Conservation (phyloP, 2,113 vertebrate genomes). For the Vireo altiloquus region DNA sequence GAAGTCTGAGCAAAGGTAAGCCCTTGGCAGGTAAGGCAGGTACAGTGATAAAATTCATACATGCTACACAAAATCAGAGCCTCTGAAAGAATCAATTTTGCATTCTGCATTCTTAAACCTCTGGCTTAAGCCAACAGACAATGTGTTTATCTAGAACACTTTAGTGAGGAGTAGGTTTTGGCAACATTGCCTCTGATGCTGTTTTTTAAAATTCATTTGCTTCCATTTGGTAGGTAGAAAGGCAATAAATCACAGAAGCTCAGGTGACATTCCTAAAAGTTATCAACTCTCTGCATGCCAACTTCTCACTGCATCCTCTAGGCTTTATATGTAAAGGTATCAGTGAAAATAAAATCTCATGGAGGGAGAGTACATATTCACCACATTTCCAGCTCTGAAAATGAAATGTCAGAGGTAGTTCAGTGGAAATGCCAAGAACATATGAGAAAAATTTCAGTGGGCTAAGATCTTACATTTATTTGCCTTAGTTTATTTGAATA, state of each 20-base stretch:
- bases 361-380: background rate
- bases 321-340: background rate
- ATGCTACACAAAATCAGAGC: background rate
- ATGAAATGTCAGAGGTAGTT: background rate
- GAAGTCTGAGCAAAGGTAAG: background rate
- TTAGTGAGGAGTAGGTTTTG: background rate
- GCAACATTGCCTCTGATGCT: background rate
- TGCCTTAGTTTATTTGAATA: background rate
- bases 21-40: background rate
- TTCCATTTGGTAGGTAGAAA: background rate
- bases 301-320: background rate
- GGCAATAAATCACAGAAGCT: background rate
- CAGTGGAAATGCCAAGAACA: background rate
- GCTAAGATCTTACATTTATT: background rate
- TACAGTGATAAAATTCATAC: background rate
- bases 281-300: background rate
- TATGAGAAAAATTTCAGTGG: background rate
- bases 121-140: background rate
- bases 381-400: background rate
- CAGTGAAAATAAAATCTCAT: background rate
- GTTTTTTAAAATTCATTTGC: background rate
- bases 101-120: background rate
- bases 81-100: background rate
- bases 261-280: background rate
- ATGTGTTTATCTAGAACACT: background rate